phyloP scores from a whole-genome alignment of 1,140 invertebrate genomes.

The Zaprionus ornatus region DNA sequence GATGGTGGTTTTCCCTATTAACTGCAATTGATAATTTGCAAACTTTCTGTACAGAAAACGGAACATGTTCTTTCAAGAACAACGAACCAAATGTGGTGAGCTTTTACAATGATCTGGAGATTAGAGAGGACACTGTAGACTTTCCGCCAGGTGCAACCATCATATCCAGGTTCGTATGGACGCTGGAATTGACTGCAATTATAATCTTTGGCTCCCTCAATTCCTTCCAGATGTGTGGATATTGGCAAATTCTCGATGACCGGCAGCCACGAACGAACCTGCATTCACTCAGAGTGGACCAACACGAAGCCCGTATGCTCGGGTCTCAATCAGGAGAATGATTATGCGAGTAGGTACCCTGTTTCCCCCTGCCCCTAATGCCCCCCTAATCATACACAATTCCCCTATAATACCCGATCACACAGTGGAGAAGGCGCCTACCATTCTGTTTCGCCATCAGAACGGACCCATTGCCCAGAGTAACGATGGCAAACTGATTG shows the following conservation, averaged over 20 bases:
- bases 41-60: constrained; percentile 85
- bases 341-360: constrained; percentile 89
- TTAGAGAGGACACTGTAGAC: constrained; percentile 89
- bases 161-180: constrained; percentile 85
- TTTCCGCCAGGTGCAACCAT: constrained; percentile 90
- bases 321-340: constrained; percentile 92
- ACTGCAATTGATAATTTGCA: neutral
- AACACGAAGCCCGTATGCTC: constrained; percentile 91
- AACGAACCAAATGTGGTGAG: constrained; percentile 91
- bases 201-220: neutral
- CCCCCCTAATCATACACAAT: neutral
- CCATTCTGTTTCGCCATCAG: constrained; percentile 92
- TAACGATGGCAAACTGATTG: constrained; percentile 92
- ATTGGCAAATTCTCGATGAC: constrained; percentile 90
- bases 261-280: constrained; percentile 87
- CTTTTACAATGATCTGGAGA: constrained; percentile 91
- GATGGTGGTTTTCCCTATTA: too few species aligned
- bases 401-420: too few species aligned
- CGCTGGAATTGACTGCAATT: too few species aligned
- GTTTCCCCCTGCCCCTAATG: neutral
- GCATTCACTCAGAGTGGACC: constrained; percentile 91
- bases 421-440: constrained; percentile 92
- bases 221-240: constrained; percentile 88
- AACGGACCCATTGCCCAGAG: constrained; percentile 93
- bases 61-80: constrained; percentile 90